phyloP scores from a whole-genome alignment of 2,113 vertebrate genomes.

The Percina caprodes region DNA sequence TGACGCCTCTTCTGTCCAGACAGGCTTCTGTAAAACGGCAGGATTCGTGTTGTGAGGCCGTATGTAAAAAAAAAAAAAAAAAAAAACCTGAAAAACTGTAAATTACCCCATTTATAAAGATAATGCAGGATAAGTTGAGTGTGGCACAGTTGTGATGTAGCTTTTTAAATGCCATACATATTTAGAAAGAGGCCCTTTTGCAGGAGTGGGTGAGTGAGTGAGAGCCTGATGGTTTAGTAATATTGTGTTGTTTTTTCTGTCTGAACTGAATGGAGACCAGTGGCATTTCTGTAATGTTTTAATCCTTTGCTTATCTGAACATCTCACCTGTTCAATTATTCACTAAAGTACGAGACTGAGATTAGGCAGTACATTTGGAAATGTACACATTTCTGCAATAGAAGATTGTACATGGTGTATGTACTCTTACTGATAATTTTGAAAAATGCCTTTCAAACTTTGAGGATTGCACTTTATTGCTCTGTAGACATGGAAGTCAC shows the following conservation, averaged over 20 bases:
- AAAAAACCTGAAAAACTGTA: constrained; percentile 1
- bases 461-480: background rate
- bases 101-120: constrained; percentile 1
- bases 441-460: background rate
- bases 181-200: constrained; percentile 28
- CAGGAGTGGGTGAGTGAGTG: background rate
- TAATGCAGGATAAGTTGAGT: background rate
- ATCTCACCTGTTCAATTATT: background rate
- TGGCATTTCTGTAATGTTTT: constrained; percentile 9
- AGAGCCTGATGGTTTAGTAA: constrained; percentile 56
- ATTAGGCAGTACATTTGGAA: background rate
- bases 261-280: constrained; percentile 15
- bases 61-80: background rate
- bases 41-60: constrained; percentile 5
- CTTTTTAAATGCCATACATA: background rate
- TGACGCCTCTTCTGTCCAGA: constrained; percentile 37
- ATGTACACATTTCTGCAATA: background rate
- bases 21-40: constrained; percentile 24
- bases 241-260: constrained; percentile 16
- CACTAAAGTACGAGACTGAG: background rate
- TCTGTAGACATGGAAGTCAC: constrained; percentile 93
- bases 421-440: background rate
- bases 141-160: background rate
- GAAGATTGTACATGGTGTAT: background rate
- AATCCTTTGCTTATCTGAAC: background rate